A percentile compares a stretch with the other conserved stretches of the same genome.
phyloP scores from a whole-genome alignment of 2,888 invertebrate species.

The Diplolepis rosae region DNA sequence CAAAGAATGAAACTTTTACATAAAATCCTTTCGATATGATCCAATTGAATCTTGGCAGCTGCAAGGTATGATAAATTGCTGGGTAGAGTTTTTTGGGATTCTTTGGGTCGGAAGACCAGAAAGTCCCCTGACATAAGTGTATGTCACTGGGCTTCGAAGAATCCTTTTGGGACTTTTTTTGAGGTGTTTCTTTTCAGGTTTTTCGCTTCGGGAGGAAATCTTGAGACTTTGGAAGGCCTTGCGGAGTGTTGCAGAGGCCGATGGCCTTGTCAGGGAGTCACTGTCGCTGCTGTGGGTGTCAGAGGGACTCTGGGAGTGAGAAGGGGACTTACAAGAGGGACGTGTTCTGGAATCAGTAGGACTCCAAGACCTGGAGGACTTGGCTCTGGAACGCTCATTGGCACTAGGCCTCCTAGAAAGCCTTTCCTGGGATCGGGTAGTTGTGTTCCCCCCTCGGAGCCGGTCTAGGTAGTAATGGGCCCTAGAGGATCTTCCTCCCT shows the following conservation, averaged over 20 bases:
- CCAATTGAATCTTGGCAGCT: constrained; percentile 58
- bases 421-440: constrained; percentile 59
- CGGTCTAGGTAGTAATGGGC: constrained; percentile 58
- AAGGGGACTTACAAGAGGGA: constrained; percentile 55
- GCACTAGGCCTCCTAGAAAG: constrained; percentile 52
- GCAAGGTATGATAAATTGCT: constrained; percentile 52
- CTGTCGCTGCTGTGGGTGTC: constrained; percentile 75
- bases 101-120: constrained; percentile 89
- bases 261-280: constrained; percentile 76
- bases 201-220: constrained; percentile 73
- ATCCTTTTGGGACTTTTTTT: constrained; percentile 81
- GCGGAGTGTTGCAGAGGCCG: constrained; percentile 77
- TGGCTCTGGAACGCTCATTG: constrained; percentile 53
- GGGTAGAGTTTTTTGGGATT: constrained; percentile 78
- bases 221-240: constrained; percentile 83
- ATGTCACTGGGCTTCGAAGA: constrained; percentile 84
- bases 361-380: constrained; percentile 66
- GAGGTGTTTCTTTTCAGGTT: constrained; percentile 74
- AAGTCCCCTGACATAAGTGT: constrained; percentile 87
- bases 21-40: constrained; percentile 55
- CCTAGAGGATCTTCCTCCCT: constrained; percentile 50
- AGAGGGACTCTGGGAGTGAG: constrained; percentile 64
- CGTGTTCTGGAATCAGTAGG: constrained; percentile 50
- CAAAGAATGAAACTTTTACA: not conserved
- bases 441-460: constrained; percentile 53